Conservation (phyloP, 2,888 invertebrate genomes). For the Polydrusus cervinus region DNA sequence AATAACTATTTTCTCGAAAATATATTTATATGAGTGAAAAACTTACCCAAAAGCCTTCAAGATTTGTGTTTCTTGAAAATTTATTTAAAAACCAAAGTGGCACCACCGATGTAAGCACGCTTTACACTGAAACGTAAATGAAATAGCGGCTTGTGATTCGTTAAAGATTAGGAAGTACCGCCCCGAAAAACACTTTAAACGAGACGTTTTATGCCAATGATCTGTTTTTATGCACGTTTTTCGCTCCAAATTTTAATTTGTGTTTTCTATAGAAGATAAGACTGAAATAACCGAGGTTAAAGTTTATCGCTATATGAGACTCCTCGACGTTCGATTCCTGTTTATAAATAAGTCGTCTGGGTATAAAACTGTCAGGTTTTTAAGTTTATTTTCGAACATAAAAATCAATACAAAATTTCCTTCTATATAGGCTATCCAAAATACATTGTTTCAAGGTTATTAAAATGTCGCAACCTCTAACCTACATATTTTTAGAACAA, state of each 20-base stretch:
- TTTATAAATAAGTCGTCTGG: constrained; percentile 24
- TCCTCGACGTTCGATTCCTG: constrained; percentile 2
- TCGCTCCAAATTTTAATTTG: not conserved
- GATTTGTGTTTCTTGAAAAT: not conserved
- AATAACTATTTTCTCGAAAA: no score
- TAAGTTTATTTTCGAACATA: not conserved
- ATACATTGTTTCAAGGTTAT: not conserved
- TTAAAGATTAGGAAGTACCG: constrained; percentile 12
- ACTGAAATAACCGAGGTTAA: constrained; percentile 4
- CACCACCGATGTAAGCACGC: constrained; percentile 9
- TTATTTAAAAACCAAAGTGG: not conserved
- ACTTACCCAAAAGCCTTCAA: not conserved
- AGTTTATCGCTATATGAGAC: not conserved
- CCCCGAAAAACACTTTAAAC: constrained; percentile 13
- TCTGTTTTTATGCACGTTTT: not conserved
- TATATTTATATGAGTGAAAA: no score
- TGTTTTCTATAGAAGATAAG: constrained; percentile 10
- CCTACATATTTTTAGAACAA: not conserved
- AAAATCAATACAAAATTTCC: constrained; percentile 6
- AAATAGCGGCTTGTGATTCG: constrained; percentile 19
- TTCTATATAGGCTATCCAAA: constrained; percentile 12
- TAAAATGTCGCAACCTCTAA: constrained; percentile 1
- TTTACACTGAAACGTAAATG: constrained; percentile 8
- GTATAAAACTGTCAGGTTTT: constrained; percentile 1
- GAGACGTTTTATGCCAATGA: no score